Base-by-base conservation (phyloP, 2,888 invertebrate genomes). In the Pyrrhia umbra region DNA sequence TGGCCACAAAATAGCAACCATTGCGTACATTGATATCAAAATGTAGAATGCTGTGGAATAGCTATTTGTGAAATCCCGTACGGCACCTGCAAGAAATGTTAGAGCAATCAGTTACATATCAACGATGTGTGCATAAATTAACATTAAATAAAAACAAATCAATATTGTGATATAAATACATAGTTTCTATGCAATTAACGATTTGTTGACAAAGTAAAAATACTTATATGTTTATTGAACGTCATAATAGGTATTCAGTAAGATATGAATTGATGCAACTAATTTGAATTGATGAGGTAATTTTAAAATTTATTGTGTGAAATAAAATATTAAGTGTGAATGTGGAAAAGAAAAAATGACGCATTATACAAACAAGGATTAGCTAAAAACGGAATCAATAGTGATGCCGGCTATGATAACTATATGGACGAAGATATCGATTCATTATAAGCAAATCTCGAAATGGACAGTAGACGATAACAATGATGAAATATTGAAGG, bases 21-120 rank as follows among this genome's bases (percentile, higher is more conserved):
- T 1, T 20, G 16, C 21, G n/a, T 76, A 76, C 2, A 58, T 21
- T 0, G 50, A 25, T 21, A 50, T 71, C 9, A 76, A 2, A 13
- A 21, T 39, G 46, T 58, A 71, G 27, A 72, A 72, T 0, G 71
- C 72, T 10, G 3, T 21, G 9, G 45, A 9, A 37, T 76, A 76
- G 25, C 66, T 72, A 2, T 71, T 40, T 1, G 71, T 72, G 2
- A 39, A 18, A 25, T 72, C 76, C 42, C 71, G 46, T 20, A 72
- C 4, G 1, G 76, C 76, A 6, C 71, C 71, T 72, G 72, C 1
- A 43, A 58, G 3, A 54, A 54, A 43, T 15, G 0, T 15, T 0
- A 40, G 6, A 75, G 52, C 30, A 67, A 59, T 58, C 1, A 50
- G 34, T 40, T 9, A 15, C 13, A 2, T 6, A 5, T 15, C n/a